Base-by-base conservation (phyloP, 2,888 invertebrate genomes). In the Diarsia rubi region DNA sequence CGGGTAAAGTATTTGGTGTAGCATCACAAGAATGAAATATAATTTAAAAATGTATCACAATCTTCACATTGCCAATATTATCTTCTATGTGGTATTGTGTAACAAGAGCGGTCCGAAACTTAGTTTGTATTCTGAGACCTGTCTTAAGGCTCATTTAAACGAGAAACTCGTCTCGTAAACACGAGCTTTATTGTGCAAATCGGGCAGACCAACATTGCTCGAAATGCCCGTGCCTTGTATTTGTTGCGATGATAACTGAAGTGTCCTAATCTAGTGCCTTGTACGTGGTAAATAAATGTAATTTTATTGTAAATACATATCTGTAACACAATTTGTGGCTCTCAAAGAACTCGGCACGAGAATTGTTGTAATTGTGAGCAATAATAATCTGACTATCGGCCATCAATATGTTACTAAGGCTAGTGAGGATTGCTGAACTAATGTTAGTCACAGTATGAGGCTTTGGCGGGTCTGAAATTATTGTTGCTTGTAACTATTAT, bases 211-310 rank as follows among this genome's bases (percentile, higher is more conserved):
- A 47, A 59, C 24, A n/a, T 68, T 45, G n/a, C 63, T 44, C 42
- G 62, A 37, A 42, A 62, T n/a, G 14, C 24, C 63, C 52, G 24
- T 45, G 49, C 57, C 76, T 57, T 79, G 21, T 73, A 14, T 60
- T 63, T 77, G n/a, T 78, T 65, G 62, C 70, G 42, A 69, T 73
- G 66, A 66, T 57, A 62, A 84, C 73, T 59, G 49, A 80, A 82
- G 81, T 88, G 85, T 68, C 86, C 76, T 86, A 75, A 82, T 75
- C 66, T 73, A 85, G 88, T 88, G 88, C 87, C 88, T 88, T 86
- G 75, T 79, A 79, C 73, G 78, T 85, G 71, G 71, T 87, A 78
- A 69, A 73, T 78, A 71, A 60, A 75, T 78, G 21, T 81, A 83
- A 80, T 62, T 24, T 79, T 57, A 70, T 76, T 79, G 71, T 79